Base-by-base conservation (phyloP, 1,140 invertebrate genomes). In the Drosophila busckii region DNA sequence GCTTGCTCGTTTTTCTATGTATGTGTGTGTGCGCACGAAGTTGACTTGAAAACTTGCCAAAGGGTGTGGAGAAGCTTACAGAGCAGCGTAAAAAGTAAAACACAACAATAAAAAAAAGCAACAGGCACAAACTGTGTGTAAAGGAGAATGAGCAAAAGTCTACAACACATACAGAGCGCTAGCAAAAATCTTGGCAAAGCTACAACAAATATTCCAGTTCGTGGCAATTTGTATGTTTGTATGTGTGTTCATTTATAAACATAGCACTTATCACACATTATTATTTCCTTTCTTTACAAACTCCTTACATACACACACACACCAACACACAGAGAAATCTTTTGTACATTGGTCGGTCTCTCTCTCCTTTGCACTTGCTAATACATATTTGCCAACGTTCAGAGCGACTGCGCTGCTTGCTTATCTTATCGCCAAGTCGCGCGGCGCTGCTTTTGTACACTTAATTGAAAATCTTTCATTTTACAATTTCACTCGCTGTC, bases 391-490 rank as follows among this genome's bases (percentile, higher is more conserved):
- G 59, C 58, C 55, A 52, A 32, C 20, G 50, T 38, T 53, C n/a
- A n/a, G n/a, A n/a, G n/a, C n/a, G n/a, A 53, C 34, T 29, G 46
- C 56, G 42, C 41, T 48, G 52, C n/a, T n/a, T 42, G 25, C 48
- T 76, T 76, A 76, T 76, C 70, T 76, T 76, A 76, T 76, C 70
- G 56, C 56, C 45, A 29, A 26, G 37, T 60, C 55, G 40, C 15
- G 29, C 12, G 35, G 22, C 41, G 66, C 52, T n/a, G n/a, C n/a
- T n/a, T 65, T 64, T 70, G 54, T 78, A 62, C 71, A 70, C 65
- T 78, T 65, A 70, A 76, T 70, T 76, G 69, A 54, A 70, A 76
- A 56, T 62, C 59, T 56, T 62, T 56, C 54, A 48, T 56, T 62
- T 56, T 56, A 49, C 53, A 62, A 56, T 60, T 60, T 60, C 56